phyloP scores from a whole-genome alignment of 2,113 vertebrate species.

The Morphnarchus princeps region DNA sequence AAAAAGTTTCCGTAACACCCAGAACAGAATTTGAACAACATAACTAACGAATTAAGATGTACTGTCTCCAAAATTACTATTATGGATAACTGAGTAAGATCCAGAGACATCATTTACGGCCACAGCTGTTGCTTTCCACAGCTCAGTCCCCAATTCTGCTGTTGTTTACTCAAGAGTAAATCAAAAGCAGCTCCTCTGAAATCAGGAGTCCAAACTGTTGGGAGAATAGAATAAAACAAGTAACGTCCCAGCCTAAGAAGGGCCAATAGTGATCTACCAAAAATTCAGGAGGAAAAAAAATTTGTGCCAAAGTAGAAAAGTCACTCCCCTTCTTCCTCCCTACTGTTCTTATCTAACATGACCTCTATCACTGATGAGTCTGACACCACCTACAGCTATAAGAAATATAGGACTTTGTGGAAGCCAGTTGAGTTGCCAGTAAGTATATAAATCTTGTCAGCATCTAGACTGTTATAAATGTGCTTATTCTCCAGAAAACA shows the following conservation, averaged over 20 bases:
- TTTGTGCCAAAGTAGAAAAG: background rate
- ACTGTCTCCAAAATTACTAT: background rate
- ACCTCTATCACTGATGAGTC: background rate
- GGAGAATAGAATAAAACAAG: background rate
- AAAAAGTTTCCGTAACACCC: background rate
- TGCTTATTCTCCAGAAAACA: background rate
- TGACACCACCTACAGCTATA: background rate
- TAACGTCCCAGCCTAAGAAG: background rate
- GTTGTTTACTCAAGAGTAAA: background rate
- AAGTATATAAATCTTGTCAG: background rate
- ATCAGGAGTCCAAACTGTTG: background rate
- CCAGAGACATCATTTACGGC: background rate
- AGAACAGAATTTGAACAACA: background rate
- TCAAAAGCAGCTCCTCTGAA: background rate
- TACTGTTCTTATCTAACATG: background rate
- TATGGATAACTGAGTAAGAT: background rate
- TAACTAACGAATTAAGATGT: background rate
- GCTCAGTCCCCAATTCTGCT: background rate
- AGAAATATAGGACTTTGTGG: background rate
- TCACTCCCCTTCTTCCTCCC: background rate
- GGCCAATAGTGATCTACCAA: background rate
- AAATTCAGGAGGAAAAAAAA: background rate
- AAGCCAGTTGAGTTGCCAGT: background rate
- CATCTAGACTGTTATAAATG: background rate
- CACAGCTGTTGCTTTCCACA: background rate